Percentiles rank a stretch among this genome's conserved stretches.
Conservation (phyloP, 2,888 invertebrate species). For the Synergus japonicus region DNA sequence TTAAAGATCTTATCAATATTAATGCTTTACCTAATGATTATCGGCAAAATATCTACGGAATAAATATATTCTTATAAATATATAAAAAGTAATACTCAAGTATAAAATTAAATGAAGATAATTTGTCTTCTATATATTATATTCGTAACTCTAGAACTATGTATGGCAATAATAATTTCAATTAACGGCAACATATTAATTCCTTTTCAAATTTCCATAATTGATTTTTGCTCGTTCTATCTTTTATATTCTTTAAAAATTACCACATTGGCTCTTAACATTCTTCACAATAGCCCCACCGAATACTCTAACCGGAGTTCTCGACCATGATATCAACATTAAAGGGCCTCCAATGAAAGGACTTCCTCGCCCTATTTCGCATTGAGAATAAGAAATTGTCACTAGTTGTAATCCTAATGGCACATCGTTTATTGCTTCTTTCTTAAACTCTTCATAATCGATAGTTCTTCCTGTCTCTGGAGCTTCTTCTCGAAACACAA, state of each 20-base stretch:
- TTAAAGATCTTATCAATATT: background rate
- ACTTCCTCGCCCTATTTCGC: conserved; percentile 78
- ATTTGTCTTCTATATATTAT: background rate
- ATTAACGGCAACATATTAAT: background rate
- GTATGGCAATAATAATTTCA: background rate
- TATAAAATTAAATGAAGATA: background rate
- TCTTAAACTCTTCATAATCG: conserved; percentile 25
- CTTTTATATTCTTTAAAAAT: conserved; percentile 72
- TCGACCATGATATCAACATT: conserved; percentile 83
- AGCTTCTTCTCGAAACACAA: background rate
- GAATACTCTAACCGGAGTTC: conserved; percentile 83
- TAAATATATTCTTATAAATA: background rate
- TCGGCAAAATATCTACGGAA: background rate
- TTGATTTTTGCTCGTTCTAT: conserved; percentile 2
- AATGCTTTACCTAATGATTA: too few species aligned
- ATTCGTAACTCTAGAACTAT: background rate
- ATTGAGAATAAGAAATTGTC: conserved; percentile 76
- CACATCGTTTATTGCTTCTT: conserved; percentile 39
- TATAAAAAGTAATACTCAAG: background rate
- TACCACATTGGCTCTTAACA: conserved; percentile 81
- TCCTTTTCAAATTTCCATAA: conserved; percentile 1
- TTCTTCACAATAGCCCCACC: conserved; percentile 83
- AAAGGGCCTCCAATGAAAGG: conserved; percentile 76
- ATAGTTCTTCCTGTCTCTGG: background rate
- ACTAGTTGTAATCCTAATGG: conserved; percentile 78